Conservation (phyloP, 2,113 vertebrate genomes). For the Nerophis lumbriciformis region DNA sequence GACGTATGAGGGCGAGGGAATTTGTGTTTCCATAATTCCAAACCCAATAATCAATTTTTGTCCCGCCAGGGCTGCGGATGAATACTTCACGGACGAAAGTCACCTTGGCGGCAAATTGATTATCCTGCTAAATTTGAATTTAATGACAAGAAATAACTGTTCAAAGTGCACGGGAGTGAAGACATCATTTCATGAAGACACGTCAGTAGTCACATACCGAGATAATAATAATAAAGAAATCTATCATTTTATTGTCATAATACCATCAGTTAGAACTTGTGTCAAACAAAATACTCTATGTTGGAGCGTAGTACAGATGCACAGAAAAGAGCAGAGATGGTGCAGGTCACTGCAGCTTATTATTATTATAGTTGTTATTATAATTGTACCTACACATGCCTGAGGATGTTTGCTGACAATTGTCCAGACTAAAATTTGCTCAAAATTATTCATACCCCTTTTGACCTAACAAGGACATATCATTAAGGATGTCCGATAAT, state of each 20-base stretch:
- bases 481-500: no score
- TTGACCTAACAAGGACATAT: no score
- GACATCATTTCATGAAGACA: not conserved
- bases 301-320: no score
- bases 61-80: constrained; percentile 31
- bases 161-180: not conserved
- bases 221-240: no score
- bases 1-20: constrained; percentile 52
- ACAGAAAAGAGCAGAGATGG: no score
- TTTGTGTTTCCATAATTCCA: constrained; percentile 61
- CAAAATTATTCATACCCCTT: no score
- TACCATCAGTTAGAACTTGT: no score
- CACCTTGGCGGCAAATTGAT: constrained; percentile 40
- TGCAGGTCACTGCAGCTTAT: no score
- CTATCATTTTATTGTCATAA: no score
- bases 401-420: no score
- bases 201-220: not conserved
- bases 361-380: no score
- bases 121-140: constrained; percentile 22
- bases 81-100: constrained; percentile 38
- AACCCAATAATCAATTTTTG: constrained; percentile 54
- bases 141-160: not conserved
- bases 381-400: not conserved
- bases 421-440: not conserved
- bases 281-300: no score